Conservation (phyloP, 1,140 invertebrate genomes). For the Pseudomyrmex pallidus region DNA sequence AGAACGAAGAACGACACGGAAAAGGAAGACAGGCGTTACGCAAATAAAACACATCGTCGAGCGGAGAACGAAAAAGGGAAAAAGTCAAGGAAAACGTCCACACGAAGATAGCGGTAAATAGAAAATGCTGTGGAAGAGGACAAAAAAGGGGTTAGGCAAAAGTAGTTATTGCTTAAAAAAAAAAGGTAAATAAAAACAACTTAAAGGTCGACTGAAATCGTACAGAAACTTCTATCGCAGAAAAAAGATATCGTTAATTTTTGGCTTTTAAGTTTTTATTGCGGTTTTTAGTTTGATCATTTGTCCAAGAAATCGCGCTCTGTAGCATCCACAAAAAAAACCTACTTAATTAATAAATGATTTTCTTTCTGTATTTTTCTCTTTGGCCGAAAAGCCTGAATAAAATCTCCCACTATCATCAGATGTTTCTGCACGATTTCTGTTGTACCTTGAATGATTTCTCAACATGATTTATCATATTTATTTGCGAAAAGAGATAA, state of each 20-base stretch:
- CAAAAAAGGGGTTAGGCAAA: constrained; percentile 37
- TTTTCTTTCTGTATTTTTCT: too few relatives aligned
- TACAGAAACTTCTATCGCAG: too few relatives aligned
- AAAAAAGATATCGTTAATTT: too few relatives aligned
- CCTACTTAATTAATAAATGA: too few relatives aligned
- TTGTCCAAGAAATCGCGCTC: too few relatives aligned
- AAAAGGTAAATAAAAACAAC: constrained; percentile 5
- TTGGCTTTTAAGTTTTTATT: too few relatives aligned
- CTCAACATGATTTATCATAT: constrained; percentile 76
- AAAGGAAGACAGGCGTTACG: constrained; percentile 41
- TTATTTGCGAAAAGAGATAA: constrained; percentile 63
- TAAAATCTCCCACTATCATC: too few relatives aligned
- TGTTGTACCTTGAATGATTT: constrained; percentile 51
- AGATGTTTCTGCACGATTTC: too few relatives aligned
- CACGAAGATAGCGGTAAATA: constrained; percentile 50
- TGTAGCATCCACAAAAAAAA: too few relatives aligned
- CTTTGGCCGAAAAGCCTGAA: too few relatives aligned
- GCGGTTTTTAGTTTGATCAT: too few relatives aligned
- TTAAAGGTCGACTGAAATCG: too few relatives aligned
- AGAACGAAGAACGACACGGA: constrained; percentile 46
- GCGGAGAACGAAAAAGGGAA: constrained; percentile 48
- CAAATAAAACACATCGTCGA: constrained; percentile 29
- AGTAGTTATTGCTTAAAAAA: constrained; percentile 21
- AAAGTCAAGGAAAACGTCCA: constrained; percentile 27
- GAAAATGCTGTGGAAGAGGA: constrained; percentile 10